These are phyloP conservation scores for Chloroceryle amazona DNA, from an alignment of 2,797 vertebrate genomes.

Conservation along the genomic window DNA sequence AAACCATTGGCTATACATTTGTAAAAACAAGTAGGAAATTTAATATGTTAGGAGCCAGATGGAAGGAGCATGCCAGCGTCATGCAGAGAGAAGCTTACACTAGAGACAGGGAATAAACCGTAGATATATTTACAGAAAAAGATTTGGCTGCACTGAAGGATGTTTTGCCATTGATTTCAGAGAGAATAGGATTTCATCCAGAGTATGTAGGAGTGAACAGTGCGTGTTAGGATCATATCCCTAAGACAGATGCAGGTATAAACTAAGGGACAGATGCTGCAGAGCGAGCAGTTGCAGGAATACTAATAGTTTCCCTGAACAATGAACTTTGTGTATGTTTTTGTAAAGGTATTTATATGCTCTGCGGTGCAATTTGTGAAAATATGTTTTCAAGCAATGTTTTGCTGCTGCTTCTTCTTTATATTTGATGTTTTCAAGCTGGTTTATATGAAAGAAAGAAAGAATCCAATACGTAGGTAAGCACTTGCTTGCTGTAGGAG, in stretches of 20 bases:
- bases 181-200: constrained; percentile 8
- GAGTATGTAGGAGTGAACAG: background rate
- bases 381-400: background rate
- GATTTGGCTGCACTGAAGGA: background rate
- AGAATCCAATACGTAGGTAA: background rate
- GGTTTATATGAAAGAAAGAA: background rate
- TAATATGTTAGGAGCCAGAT: constrained; percentile 32
- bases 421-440: background rate
- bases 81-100: background rate
- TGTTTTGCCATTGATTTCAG: background rate
- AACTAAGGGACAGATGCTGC: background rate
- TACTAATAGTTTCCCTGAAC: background rate
- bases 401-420: background rate
- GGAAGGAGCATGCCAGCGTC: background rate
- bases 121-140: constrained; percentile 8
- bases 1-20: constrained; percentile 30
- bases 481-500: background rate
- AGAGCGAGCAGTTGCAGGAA: background rate
- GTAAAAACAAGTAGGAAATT: constrained; percentile 50
- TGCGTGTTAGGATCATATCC: background rate
- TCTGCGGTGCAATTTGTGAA: background rate
- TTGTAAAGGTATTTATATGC: background rate
- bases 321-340: background rate
- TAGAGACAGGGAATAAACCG: background rate
- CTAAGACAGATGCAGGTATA: background rate